Conservation (phyloP, 2,113 vertebrate species). For the Hypanus sabinus region DNA sequence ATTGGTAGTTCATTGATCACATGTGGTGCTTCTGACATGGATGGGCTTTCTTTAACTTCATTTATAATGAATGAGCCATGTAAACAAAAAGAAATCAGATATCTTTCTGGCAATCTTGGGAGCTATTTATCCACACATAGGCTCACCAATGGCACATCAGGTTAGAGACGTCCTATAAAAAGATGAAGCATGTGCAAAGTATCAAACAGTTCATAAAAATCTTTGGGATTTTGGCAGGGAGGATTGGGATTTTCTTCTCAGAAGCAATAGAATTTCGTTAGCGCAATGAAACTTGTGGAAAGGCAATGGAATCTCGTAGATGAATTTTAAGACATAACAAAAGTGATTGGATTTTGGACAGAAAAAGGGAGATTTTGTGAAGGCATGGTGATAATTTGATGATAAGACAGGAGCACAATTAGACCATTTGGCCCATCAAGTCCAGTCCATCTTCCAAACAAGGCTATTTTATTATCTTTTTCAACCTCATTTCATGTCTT, state of each 20-base stretch:
- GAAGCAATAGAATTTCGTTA: neutral
- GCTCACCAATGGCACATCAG: neutral
- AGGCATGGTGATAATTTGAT: too few species aligned
- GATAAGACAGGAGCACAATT: too few species aligned
- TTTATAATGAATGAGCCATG: neutral
- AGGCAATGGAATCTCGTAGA: neutral
- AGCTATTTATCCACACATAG: too few species aligned
- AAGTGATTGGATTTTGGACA: too few species aligned
- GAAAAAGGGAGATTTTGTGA: neutral
- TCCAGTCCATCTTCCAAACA: too few species aligned
- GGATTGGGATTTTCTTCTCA: neutral
- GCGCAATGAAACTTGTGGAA: too few species aligned
- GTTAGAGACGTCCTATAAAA: neutral
- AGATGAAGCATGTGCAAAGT: neutral
- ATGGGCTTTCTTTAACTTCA: neutral
- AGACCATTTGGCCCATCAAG: too few species aligned
- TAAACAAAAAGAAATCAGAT: neutral
- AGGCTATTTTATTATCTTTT: too few species aligned
- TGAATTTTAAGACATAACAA: too few species aligned
- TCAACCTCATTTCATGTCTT: too few species aligned
- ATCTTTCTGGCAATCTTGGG: neutral
- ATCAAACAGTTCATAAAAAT: neutral
- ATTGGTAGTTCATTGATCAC: neutral
- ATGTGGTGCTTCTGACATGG: neutral
- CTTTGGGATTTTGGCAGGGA: neutral